Evolutionary conservation across 2,797 vertebrate genomes (phyloP), one percentile per base, ranked within the genome.

Genomic region (Australoheros facetus): DNA sequence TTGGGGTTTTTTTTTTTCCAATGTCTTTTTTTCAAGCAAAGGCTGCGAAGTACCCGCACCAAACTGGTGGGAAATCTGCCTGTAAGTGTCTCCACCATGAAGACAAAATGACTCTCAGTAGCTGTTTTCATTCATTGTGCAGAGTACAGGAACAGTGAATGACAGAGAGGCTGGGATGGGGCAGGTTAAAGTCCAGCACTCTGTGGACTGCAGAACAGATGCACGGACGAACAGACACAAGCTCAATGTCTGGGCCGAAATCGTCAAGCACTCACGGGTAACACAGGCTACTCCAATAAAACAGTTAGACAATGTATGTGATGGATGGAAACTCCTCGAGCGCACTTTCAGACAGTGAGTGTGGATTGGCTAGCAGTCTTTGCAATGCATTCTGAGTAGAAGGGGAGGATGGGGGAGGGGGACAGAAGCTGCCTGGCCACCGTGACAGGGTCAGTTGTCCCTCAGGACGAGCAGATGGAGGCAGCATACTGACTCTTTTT

Each of bases 381-480:
- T 93, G 92, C 93, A 92, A 93, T 94, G 94, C 94, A 95, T 94
- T 94, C 87, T 91, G 90, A 94, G 91, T 92, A 90, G 90, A 88
- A 77, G 85, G 84, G 79, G 87, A 79, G 87, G 80, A 77, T 78
- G 89, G 86, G 91, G 86, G 82, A 51, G 83, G 88, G 82, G 92
- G 91, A 88, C 89, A 93, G 90, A 93, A 93, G 90, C 92, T 92
- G 92, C 91, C 87, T 92, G 94, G 91, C 92, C 93, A 92, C 92
- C 81, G 87, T 93, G 93, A 93, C 91, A 91, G 91, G 95, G 95
- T 94, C 94, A 93, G 90, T 88, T 91, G 91, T 94, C 93, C 95
- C 93, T 95, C 87, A 91, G 95, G 95, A 92, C 95, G 92, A 98
- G 97, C 97, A 97, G 97, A 98, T 98, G 97, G 97, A 98, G 97